These are phyloP conservation scores for Dipodomys merriami DNA, from an alignment of 2,113 vertebrate species.

Conservation along the genomic window DNA sequence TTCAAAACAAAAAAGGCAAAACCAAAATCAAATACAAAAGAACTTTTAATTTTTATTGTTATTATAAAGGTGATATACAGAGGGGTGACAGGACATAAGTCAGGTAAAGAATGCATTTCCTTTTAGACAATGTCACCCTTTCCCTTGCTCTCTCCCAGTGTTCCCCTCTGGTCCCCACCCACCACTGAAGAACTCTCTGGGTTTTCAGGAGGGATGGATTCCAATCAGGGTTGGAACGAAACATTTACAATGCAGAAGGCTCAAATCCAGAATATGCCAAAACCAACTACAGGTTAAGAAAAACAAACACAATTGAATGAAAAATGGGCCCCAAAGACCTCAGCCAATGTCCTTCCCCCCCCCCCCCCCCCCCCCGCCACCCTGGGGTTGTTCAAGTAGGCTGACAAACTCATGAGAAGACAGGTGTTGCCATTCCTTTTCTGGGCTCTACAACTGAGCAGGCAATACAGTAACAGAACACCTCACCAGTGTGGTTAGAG, in stretches of 20 bases:
- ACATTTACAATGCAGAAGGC: background rate
- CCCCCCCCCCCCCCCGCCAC: too few relatives aligned
- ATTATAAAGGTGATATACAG: too few relatives aligned
- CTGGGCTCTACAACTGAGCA: background rate
- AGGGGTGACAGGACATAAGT: too few relatives aligned
- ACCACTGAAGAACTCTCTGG: background rate
- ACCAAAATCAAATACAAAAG: too few relatives aligned
- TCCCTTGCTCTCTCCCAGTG: too few relatives aligned
- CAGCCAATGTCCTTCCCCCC: background rate
- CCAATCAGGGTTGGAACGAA: slow-evolving; percentile 1
- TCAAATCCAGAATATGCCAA: background rate
- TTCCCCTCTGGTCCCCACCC: too few relatives aligned
- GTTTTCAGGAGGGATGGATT: background rate
- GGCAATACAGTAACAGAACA: background rate
- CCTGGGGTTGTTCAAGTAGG: background rate
- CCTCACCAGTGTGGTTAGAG: background rate
- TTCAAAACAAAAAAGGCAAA: too few relatives aligned
- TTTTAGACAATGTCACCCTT: too few relatives aligned
- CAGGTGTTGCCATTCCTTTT: background rate
- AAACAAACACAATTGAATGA: background rate
- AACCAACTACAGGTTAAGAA: background rate
- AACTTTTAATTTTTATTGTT: too few relatives aligned
- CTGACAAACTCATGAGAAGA: background rate
- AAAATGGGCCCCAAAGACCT: background rate
- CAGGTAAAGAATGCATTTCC: too few relatives aligned